Percentiles rank a stretch among this genome's conserved stretches.
Conservation (phyloP, 2,888 invertebrate genomes). For the Rhyacophila evoluta region DNA sequence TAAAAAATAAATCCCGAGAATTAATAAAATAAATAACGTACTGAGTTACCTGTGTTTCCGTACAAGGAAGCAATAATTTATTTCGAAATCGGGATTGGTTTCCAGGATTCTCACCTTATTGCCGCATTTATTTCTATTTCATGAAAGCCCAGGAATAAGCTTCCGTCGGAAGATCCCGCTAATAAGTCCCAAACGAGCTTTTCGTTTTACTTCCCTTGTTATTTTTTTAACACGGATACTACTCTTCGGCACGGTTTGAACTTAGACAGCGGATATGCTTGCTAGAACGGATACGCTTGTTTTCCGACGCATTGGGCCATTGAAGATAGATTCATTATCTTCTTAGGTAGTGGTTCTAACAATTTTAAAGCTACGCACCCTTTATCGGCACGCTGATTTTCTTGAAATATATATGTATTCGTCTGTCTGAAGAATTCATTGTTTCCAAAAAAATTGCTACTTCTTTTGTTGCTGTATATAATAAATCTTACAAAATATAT, state of each 20-base stretch:
- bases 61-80: neutral
- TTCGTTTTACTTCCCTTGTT: conserved; percentile 23
- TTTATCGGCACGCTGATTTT: too few relatives aligned
- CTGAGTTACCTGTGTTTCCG: neutral
- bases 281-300: conserved; percentile 53
- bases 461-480: too few relatives aligned
- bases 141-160: neutral
- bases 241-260: neutral
- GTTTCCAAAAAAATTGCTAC: too few relatives aligned
- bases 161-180: neutral
- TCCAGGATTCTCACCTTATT: neutral
- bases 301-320: conserved; percentile 53
- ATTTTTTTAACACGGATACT: conserved; percentile 9
- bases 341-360: neutral
- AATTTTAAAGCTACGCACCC: neutral
- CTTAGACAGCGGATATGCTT: conserved; percentile 39
- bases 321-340: conserved; percentile 54
- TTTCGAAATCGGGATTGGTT: neutral
- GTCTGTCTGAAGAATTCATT: too few relatives aligned
- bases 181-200: conserved; percentile 7
- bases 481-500: too few relatives aligned
- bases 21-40: too few relatives aligned
- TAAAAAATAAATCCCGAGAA: too few relatives aligned
- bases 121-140: neutral
- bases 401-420: too few relatives aligned